Conservation (phyloP, 2,797 vertebrate species). For the Microctenopoma stevenorrisi region DNA sequence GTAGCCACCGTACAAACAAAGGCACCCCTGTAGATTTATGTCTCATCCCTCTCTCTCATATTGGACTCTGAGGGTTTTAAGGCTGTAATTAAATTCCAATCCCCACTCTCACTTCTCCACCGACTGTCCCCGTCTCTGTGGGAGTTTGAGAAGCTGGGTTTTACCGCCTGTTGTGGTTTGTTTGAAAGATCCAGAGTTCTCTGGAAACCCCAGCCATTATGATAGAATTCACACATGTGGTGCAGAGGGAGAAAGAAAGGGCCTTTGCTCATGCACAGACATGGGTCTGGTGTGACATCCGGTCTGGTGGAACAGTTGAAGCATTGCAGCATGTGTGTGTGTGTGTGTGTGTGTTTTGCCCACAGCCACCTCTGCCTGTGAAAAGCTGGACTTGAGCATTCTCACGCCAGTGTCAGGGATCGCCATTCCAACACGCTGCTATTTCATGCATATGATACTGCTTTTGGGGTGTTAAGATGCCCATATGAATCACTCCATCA, state of each 20-base stretch:
- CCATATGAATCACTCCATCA: slow-evolving; percentile 68
- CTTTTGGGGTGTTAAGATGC: slow-evolving; percentile 60
- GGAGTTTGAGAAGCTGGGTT: slow-evolving; percentile 83
- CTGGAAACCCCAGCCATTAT: slow-evolving; percentile 73
- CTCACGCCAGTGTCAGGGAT: slow-evolving; percentile 63
- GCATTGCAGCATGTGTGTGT: slow-evolving; percentile 51
- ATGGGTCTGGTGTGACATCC: slow-evolving; percentile 65
- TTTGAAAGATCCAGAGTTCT: slow-evolving; percentile 81
- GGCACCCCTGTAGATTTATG: slow-evolving; percentile 80
- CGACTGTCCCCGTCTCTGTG: slow-evolving; percentile 80
- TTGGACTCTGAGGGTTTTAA: slow-evolving; percentile 82
- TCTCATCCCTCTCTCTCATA: slow-evolving; percentile 83
- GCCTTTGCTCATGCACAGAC: slow-evolving; percentile 55
- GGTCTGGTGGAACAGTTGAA: slow-evolving; percentile 61
- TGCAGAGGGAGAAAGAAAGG: slow-evolving; percentile 52
- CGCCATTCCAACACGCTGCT: slow-evolving; percentile 48
- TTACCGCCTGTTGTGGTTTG: slow-evolving; percentile 84
- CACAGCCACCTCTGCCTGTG: slow-evolving; percentile 57
- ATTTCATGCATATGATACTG: slow-evolving; percentile 58
- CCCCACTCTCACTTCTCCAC: slow-evolving; percentile 80
- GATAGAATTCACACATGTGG: slow-evolving; percentile 83
- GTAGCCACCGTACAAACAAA: slow-evolving; percentile 82
- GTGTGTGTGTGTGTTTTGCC: slow-evolving; percentile 26
- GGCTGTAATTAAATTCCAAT: slow-evolving; percentile 85
- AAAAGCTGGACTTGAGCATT: slow-evolving; percentile 53